Percentiles rank a stretch among this genome's conserved stretches.
Evolutionary conservation across 53 echinoderm and acorn worm species (phyloP).

Genomic region (Holothuria leucospilota): DNA sequence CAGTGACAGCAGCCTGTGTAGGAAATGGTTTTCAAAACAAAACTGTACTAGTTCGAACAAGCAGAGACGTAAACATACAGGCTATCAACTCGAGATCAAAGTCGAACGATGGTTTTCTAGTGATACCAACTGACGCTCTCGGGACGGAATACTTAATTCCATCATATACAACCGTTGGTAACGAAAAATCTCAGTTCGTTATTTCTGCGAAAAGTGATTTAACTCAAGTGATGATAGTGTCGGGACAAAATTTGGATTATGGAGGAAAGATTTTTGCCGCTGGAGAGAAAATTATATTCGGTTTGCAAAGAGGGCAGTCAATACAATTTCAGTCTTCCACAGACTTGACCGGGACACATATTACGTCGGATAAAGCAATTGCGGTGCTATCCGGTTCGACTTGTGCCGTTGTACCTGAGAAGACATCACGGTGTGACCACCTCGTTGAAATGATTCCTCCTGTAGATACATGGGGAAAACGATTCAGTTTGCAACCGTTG

Average conservation of each 20-base stretch:
- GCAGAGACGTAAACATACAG: conserved; percentile 71
- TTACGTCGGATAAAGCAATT: conserved; percentile 75
- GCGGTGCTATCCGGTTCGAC: conserved; percentile 86
- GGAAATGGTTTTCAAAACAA: conserved; percentile 83
- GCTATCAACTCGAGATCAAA: conserved; percentile 74
- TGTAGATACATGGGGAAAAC: conserved; percentile 87
- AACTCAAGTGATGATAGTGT: conserved; percentile 70
- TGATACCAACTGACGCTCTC: conserved; percentile 78
- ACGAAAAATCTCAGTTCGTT: conserved; percentile 82
- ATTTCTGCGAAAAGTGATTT: conserved; percentile 68
- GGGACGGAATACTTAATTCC: conserved; percentile 87
- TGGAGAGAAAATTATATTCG: conserved; percentile 72
- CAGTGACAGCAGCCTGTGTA: conserved; percentile 64
- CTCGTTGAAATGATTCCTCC: conserved; percentile 92
- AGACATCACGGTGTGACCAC: conserved; percentile 86
- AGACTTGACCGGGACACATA: conserved; percentile 84
- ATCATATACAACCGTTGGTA: conserved; percentile 82
- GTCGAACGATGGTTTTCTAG: conserved; percentile 85
- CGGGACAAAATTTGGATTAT: conserved; percentile 59
- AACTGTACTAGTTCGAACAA: conserved; percentile 69
- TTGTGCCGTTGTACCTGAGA: conserved; percentile 83
- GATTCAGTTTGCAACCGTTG: conserved; percentile 89
- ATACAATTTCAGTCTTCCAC: conserved; percentile 86
- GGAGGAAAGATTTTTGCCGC: conserved; percentile 61
- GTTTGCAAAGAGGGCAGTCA: conserved; percentile 72